phyloP scores from a whole-genome alignment of 2,888 invertebrate genomes.

The Spodoptera picta region DNA sequence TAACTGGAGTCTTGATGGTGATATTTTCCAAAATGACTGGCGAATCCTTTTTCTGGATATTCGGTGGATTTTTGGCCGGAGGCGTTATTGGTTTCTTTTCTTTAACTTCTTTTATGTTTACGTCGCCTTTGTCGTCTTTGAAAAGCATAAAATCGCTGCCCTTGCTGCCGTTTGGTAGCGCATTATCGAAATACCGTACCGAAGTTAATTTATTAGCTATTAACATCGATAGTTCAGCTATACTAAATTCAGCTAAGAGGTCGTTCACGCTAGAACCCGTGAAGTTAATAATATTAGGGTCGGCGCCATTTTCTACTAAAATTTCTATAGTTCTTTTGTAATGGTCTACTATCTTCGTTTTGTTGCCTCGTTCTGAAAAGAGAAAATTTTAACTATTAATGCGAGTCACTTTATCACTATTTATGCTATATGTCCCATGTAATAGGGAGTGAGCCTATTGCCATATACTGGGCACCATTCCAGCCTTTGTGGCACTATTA shows the following conservation, averaged over 20 bases:
- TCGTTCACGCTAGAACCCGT: conserved; percentile 79
- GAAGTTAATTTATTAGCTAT: conserved; percentile 69
- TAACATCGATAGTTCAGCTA: conserved; percentile 67
- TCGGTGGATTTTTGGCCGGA: not conserved
- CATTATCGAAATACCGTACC: conserved; percentile 28
- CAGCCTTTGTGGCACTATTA: too few relatives aligned
- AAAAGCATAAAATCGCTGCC: conserved; percentile 64
- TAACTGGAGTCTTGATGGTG: not conserved
- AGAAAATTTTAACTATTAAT: conserved; percentile 2
- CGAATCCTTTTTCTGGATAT: not conserved
- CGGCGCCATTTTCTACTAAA: conserved; percentile 78
- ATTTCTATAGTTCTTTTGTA: conserved; percentile 76
- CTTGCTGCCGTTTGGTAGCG: conserved; percentile 20
- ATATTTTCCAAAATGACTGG: conserved; percentile 12
- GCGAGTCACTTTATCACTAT: too few relatives aligned
- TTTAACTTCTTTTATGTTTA: conserved; percentile 45
- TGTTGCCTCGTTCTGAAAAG: conserved; percentile 71
- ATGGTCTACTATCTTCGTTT: conserved; percentile 66
- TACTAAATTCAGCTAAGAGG: conserved; percentile 78
- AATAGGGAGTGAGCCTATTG: too few relatives aligned
- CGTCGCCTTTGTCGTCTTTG: conserved; percentile 61
- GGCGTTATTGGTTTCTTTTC: not conserved
- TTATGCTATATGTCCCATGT: too few relatives aligned
- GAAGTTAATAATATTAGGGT: conserved; percentile 80
- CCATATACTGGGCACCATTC: too few relatives aligned